Percentiles rank a stretch among this genome's conserved stretches.
Evolutionary conservation across 2,113 vertebrate species (phyloP).

Genomic region (Scophthalmus maximus): DNA sequence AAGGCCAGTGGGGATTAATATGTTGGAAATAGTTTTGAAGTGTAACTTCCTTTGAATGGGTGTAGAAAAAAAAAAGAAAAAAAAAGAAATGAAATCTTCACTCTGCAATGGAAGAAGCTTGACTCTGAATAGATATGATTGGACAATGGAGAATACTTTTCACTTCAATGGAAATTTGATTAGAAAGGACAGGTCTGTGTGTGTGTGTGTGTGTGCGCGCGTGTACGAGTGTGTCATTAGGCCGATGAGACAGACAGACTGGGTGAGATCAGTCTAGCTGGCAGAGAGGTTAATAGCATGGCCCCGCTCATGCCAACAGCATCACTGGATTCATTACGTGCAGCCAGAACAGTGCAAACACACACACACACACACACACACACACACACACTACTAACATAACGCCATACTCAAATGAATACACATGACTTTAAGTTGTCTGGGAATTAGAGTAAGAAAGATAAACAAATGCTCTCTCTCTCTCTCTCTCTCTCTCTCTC

Average conservation of each 20-base stretch:
- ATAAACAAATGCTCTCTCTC: conserved; percentile 37
- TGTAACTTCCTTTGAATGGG: conserved; percentile 65
- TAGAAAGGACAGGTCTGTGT: conserved; percentile 72
- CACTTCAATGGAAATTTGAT: conserved; percentile 77
- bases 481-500: too few relatives aligned
- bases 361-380: not conserved
- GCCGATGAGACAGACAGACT: conserved; percentile 75
- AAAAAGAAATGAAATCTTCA: conserved; percentile 60
- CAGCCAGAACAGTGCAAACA: conserved; percentile 23
- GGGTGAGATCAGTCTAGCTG: conserved; percentile 75
- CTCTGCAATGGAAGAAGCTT: conserved; percentile 49
- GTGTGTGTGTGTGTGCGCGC: conserved; percentile 27
- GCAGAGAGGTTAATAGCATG: conserved; percentile 81
- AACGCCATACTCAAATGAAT: conserved; percentile 32
- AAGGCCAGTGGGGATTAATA: conserved; percentile 63
- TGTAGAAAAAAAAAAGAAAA: conserved; percentile 39
- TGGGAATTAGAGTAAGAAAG: conserved; percentile 38
- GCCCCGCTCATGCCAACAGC: conserved; percentile 79
- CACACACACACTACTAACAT: conserved; percentile 22
- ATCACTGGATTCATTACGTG: conserved; percentile 76
- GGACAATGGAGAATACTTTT: conserved; percentile 74
- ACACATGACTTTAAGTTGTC: conserved; percentile 32
- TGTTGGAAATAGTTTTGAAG: conserved; percentile 42
- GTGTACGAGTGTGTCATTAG: conserved; percentile 73
- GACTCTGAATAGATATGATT: conserved; percentile 74